Evolutionary conservation across 2,888 invertebrate genomes (phyloP).

Genomic region (Hypena proboscidalis): DNA sequence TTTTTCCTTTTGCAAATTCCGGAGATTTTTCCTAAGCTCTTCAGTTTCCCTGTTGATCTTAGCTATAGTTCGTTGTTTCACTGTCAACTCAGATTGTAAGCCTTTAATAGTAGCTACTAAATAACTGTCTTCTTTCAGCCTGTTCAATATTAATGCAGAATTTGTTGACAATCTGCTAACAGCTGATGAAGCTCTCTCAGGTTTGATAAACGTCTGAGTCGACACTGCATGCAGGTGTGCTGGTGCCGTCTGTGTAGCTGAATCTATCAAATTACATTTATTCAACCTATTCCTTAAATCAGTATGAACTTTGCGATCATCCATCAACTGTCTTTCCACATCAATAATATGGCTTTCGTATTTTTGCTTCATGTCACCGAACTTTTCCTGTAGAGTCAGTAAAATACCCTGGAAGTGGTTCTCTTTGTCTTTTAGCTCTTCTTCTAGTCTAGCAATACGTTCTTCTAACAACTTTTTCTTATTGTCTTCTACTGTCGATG

Average conservation of each 20-base stretch:
- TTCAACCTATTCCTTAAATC: slow-evolving; percentile 85
- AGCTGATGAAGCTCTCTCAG: slow-evolving; percentile 72
- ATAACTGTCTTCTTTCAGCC: slow-evolving; percentile 90
- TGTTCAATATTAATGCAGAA: slow-evolving; percentile 77
- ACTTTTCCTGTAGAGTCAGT: slow-evolving; percentile 90
- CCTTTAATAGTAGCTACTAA: slow-evolving; percentile 92
- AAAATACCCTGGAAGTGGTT: slow-evolving; percentile 89
- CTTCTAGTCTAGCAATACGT: slow-evolving; percentile 88
- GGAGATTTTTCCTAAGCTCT: slow-evolving; percentile 90
- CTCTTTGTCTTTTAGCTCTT: slow-evolving; percentile 89
- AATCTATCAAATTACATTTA: slow-evolving; percentile 59
- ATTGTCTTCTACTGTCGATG: slow-evolving; percentile 80
- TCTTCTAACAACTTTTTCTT: slow-evolving; percentile 89
- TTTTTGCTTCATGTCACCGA: slow-evolving; percentile 91
- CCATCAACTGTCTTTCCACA: slow-evolving; percentile 87
- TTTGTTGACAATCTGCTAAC: slow-evolving; percentile 84
- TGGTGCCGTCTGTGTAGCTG: slow-evolving; percentile 80
- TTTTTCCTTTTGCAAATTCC: slow-evolving; percentile 90
- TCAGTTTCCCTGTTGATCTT: slow-evolving; percentile 91
- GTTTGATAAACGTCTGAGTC: slow-evolving; percentile 70
- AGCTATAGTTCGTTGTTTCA: slow-evolving; percentile 89
- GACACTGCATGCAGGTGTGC: slow-evolving; percentile 55
- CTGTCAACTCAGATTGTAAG: slow-evolving; percentile 89
- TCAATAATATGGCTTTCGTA: slow-evolving; percentile 91
- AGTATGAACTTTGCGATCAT: slow-evolving; percentile 72